phyloP scores from a whole-genome alignment of 1,140 invertebrate genomes.

The Anastrepha ludens region DNA sequence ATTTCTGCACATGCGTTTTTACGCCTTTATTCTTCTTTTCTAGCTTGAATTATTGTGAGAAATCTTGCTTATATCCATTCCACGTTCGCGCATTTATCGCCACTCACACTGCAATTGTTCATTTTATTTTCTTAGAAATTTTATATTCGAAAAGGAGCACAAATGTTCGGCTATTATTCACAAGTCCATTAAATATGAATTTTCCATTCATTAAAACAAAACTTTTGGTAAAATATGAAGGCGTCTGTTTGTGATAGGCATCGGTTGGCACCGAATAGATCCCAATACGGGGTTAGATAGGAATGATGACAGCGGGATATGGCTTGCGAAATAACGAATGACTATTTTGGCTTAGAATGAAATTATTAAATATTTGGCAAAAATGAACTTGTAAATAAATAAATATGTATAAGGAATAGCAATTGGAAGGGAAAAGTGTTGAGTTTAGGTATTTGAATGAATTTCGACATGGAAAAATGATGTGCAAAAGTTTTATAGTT shows the following conservation, averaged over 20 bases:
- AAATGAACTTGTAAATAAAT: slow-evolving; percentile 63
- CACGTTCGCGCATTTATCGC: background rate
- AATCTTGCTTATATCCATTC: too few species aligned
- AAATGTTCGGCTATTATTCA: slow-evolving; percentile 4
- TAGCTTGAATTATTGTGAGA: too few species aligned
- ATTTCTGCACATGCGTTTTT: too few species aligned
- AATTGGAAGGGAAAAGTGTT: background rate
- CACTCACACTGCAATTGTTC: background rate
- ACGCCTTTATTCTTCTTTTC: too few species aligned
- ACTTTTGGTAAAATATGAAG: slow-evolving; percentile 62
- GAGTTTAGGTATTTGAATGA: slow-evolving; percentile 44
- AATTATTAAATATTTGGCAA: slow-evolving; percentile 37
- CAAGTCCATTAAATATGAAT: background rate
- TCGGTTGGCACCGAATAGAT: slow-evolving; percentile 55
- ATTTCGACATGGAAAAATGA: slow-evolving; percentile 34
- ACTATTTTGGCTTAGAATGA: slow-evolving; percentile 22
- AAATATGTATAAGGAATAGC: slow-evolving; percentile 54
- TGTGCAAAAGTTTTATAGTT: slow-evolving; percentile 70
- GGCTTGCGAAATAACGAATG: background rate
- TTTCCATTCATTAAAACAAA: background rate
- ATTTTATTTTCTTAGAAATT: background rate
- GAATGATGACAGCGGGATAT: background rate
- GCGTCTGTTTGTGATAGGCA: slow-evolving; percentile 70
- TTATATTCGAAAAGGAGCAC: slow-evolving; percentile 17
- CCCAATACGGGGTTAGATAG: background rate